Percentiles rank a stretch among this genome's conserved stretches.
Conservation (phyloP, 2,797 vertebrate genomes). For the Etheostoma perlongum region DNA sequence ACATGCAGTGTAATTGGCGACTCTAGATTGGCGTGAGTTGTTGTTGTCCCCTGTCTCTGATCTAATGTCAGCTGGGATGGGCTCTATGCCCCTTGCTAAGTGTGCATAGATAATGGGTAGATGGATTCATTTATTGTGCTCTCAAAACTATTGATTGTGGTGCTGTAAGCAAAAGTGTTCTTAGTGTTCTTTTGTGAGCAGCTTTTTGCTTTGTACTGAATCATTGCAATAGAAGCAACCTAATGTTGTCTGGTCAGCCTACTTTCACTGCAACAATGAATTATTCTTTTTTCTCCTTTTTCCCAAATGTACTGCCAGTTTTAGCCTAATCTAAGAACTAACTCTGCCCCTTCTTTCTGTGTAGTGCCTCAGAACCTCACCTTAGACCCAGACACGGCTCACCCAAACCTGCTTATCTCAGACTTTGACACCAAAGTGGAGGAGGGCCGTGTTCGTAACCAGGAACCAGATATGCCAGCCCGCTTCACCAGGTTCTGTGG, state of each 20-base stretch:
- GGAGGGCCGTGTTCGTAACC: conserved; percentile 79
- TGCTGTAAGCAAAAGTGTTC: neutral
- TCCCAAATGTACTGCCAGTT: neutral
- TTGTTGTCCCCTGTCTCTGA: neutral
- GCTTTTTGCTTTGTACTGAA: neutral
- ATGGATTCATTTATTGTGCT: too few species aligned
- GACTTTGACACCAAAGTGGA: conserved; percentile 88
- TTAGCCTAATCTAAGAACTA: neutral
- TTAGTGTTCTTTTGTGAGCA: too few species aligned
- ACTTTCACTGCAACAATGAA: neutral
- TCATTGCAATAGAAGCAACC: neutral
- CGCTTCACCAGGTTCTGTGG: conserved; percentile 87
- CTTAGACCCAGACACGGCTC: conserved; percentile 85
- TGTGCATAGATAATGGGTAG: too few species aligned
- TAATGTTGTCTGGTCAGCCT: neutral
- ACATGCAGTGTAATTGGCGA: too few species aligned
- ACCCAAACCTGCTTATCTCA: conserved; percentile 82
- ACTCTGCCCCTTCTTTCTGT: neutral
- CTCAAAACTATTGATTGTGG: too few species aligned
- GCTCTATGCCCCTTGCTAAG: too few species aligned
- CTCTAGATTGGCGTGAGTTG: too few species aligned
- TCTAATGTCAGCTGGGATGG: neutral
- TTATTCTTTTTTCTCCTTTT: neutral
- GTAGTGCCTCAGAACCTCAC: conserved; percentile 87
- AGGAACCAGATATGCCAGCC: conserved; percentile 82